These are phyloP conservation scores for Parapsyche elsis DNA, from an alignment of 1,140 invertebrate species.

Conservation along the genomic window DNA sequence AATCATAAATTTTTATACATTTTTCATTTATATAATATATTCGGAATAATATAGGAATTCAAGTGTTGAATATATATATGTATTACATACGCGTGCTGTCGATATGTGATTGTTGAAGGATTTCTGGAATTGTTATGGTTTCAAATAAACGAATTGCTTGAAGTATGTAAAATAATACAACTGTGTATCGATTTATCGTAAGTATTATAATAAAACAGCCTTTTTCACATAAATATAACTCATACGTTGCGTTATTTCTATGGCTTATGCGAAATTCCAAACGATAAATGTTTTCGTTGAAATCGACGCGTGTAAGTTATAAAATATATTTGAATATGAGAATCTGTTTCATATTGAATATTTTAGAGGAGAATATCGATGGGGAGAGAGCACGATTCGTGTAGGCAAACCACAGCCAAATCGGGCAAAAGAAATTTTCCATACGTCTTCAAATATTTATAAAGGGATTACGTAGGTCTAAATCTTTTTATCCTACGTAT, in stretches of 20 bases:
- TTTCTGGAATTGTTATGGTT: no score
- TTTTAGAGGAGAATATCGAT: neutral
- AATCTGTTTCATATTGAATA: constrained; percentile 33
- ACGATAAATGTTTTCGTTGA: neutral
- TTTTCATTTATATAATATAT: no score
- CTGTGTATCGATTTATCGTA: no score
- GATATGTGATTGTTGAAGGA: no score
- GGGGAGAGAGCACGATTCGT: neutral
- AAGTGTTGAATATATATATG: no score
- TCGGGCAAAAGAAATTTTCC: constrained; percentile 49
- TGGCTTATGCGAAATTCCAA: constrained; percentile 1
- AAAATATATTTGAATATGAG: neutral
- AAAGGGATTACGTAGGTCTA: constrained; percentile 50
- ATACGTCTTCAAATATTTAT: constrained; percentile 55
- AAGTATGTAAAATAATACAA: no score
- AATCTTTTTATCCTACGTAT: constrained; percentile 48
- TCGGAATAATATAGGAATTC: no score
- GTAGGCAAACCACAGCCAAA: constrained; percentile 41
- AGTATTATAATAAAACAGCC: no score
- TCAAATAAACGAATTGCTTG: no score
- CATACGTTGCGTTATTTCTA: neutral
- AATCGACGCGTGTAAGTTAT: neutral
- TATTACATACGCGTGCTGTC: no score
- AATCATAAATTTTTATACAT: no score
- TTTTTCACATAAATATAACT: no score